Base-by-base conservation (phyloP, 1,140 invertebrate species). In the Metopolophium dirhodum region DNA sequence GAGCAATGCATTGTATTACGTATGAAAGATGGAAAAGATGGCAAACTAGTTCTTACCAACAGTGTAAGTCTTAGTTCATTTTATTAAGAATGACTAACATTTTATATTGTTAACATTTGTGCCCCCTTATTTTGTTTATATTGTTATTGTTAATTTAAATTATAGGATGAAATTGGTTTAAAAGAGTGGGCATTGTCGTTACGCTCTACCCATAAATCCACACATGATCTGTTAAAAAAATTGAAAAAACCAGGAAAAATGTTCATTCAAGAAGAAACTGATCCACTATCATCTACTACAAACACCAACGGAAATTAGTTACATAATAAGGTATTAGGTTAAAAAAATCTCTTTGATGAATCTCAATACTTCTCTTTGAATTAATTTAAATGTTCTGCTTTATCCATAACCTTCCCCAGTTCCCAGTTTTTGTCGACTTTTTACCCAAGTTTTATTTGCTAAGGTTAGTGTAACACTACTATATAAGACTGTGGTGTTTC, bases 121-220 rank as follows among this genome's bases (percentile, higher is more conserved):
- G 9, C 11, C 23, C 8, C 11, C 22, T 47, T 14, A 45, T 26
- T 45, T 20, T 47, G 2, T n/a, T 20, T n/a, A n/a, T 18, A 86
- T 85, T 85, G 23, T 30, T 51, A 35, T 35, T 22, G 11, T 9
- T 54, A 23, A 88, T 54, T 89, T 35, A 0, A 30, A 22, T 96
- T 95, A n/a, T 95, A 98, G 98, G 98, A 99, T 95, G 98, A 99
- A 96, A 99, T 99, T 94, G 98, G 98, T 89, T 96, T 99, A 94
- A 99, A 99, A 95, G 99, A 99, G 95, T 99, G 99, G 99, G 97
- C 98, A 41, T 96, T 97, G 57, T 99, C 98, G 18, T 95, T 99
- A 88, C 97, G 98, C 94, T 97, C 97, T 8, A 98, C 98, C 37
- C 98, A 99, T 96, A 99, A 99, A 95, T 97, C 97, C 95, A 99